Base-by-base conservation (phyloP, 2,797 vertebrate genomes). In the Crypturellus tataupa region DNA sequence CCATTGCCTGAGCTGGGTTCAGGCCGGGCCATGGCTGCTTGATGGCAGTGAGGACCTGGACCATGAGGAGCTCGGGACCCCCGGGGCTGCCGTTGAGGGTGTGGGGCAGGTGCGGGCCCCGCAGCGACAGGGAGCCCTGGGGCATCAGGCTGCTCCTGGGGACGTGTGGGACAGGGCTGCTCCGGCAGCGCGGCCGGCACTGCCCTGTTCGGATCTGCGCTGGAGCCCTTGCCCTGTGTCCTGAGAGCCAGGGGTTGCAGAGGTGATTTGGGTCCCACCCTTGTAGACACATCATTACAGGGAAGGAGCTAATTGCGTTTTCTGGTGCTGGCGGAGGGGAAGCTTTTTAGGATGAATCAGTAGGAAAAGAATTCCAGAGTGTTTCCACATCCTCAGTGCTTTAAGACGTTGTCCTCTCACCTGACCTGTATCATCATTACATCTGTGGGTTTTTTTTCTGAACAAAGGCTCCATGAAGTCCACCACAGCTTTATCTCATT, bases 291-390 rank as follows among this genome's bases (percentile, higher is more conserved):
- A 51, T 53, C 14, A 1, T 39, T 51, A 27, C 59, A 42, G 46
- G 25, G 23, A 78, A 85, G 35, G 35, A 49, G 33, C 23, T 87
- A 31, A 62, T 83, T 65, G 24, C 31, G 5, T 62, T 85, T 85
- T 75, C 64, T 83, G 49, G 20, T 0, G 0, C 40, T 35, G 19
- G 3, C 16, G 59, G 29, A 9, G 29, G 35, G 7, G 18, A 58
- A 71, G 55, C 69, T 94, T 85, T 55, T 10, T 24, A 29, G 3
- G 3, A 6, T 94, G 93, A 84, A 67, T 94, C 80, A 84, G 9
- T 9, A 33, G 67, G 39, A 79, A 85, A 47, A 81, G 40, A 87
- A 90, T 67, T 87, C 51, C 63, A 24, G 40, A 88, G 56, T 75
- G 39, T 81, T 91, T 94, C 67, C 3, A 0, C 77, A 69, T 84